These are phyloP conservation scores for Xiphophorus couchianus DNA, from an alignment of 2,113 vertebrate species.

Conservation along the genomic window DNA sequence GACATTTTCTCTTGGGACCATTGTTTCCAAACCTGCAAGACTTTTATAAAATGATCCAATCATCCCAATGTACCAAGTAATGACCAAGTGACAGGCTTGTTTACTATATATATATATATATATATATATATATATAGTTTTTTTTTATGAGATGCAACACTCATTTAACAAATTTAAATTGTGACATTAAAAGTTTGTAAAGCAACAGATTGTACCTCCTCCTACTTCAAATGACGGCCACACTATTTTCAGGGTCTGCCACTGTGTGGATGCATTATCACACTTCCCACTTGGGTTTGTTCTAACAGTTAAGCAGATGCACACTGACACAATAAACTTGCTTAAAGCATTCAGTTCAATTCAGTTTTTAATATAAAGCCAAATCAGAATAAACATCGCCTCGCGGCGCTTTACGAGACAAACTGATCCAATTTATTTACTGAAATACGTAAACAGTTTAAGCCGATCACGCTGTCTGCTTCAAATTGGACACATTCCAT, in stretches of 20 bases:
- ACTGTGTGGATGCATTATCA: constrained; percentile 22
- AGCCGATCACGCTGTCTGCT: not conserved
- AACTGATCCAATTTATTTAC: not conserved
- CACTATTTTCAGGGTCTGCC: constrained; percentile 30
- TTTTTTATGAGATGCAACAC: too few species aligned
- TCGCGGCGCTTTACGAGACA: not conserved
- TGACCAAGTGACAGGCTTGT: too few species aligned
- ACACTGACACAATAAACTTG: constrained; percentile 22
- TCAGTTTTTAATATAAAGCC: not conserved
- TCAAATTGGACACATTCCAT: not conserved
- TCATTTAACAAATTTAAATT: not conserved
- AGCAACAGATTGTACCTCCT: constrained; percentile 10
- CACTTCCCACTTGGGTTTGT: constrained; percentile 43
- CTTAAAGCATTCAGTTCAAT: not conserved
- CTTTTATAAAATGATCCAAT: too few species aligned
- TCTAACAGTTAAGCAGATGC: constrained; percentile 52
- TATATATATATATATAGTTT: too few species aligned
- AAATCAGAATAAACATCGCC: not conserved
- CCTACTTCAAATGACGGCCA: constrained; percentile 13
- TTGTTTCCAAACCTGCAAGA: too few species aligned
- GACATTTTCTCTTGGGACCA: too few species aligned
- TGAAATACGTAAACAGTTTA: not conserved
- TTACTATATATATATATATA: too few species aligned
- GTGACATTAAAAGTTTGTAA: not conserved
- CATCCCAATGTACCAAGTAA: too few species aligned